Base-by-base conservation (phyloP, 1,140 invertebrate species). In the Procambarus clarkii region DNA sequence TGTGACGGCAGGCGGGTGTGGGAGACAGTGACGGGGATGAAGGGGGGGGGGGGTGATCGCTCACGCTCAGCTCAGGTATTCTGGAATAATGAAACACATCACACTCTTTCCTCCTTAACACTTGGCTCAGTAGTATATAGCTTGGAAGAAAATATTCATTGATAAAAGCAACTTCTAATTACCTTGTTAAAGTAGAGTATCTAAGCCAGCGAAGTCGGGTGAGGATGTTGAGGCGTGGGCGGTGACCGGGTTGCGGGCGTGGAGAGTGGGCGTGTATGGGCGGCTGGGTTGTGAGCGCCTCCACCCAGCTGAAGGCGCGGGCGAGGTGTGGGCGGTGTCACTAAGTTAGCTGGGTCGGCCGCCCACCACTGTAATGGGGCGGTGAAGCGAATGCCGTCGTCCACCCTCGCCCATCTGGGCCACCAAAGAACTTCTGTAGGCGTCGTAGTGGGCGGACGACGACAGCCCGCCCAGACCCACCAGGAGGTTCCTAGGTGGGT, bases 341-440 rank as follows among this genome's bases (percentile, higher is more conserved):
- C n/a, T 46, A 24, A 85, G 58, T 91, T 91, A 91, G 90, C 85
- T 91, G 69, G 85, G 84, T 80, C 90, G 50, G 21, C 90, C 90
- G 60, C 85, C 90, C 45, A 91, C 90, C 94, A 92, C 94, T 94
- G 92, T 95, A 94, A 92, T 94, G 94, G 91, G 95, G n/a, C 90
- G 90, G 54, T 91, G 24, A 93, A 94, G 48, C 95, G 94, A 46
- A 94, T 94, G 0, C 92, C 94, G 0, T 45, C 86, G 76, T 94
- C 95, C 7, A 95, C 77, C 5, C 94, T 94, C 48, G 82, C 90
- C 78, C 77, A 87, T 74, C 90, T 91, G 90, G 58, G 84, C 84
- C 84, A 91, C 60, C n/a, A 95, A 94, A 46, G 95, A 93, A 0
- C 95, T 95, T 0, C 94, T 94, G 93, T 95, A 95, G 69, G 95